These are phyloP conservation scores for Gari tellinella DNA, from an alignment of 2,888 invertebrate species.

Conservation along the genomic window DNA sequence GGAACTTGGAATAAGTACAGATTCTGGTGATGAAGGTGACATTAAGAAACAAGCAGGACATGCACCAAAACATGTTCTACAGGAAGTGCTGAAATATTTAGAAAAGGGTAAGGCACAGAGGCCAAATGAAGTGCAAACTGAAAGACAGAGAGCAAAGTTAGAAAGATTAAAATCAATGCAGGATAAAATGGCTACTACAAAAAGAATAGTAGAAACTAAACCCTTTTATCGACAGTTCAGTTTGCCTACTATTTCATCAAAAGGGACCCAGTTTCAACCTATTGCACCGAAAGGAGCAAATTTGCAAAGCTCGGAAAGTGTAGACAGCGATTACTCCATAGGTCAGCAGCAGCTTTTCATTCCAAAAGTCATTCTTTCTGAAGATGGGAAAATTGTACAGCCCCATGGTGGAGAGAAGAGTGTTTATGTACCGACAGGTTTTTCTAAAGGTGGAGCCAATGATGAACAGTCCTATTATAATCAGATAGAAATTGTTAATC, in stretches of 20 bases:
- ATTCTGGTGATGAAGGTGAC: constrained; percentile 17
- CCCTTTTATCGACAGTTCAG: constrained; percentile 42
- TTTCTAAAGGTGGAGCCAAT: no score
- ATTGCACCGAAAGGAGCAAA: constrained; percentile 64
- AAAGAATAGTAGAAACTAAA: constrained; percentile 19
- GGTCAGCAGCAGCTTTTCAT: no score
- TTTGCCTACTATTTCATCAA: constrained; percentile 33
- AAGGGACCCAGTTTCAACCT: constrained; percentile 58
- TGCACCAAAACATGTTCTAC: constrained; percentile 65
- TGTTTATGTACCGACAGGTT: no score
- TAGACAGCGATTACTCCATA: no score
- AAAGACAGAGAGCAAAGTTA: constrained; percentile 47
- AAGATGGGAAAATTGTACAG: no score
- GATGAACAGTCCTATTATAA: constrained; percentile 6
- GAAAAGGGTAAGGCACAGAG: constrained; percentile 64
- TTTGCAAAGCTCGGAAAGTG: no score
- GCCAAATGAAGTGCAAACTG: constrained; percentile 57
- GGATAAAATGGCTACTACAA: constrained; percentile 19
- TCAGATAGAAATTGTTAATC: constrained; percentile 62
- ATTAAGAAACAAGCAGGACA: constrained; percentile 46
- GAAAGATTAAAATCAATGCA: constrained; percentile 51
- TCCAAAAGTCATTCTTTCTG: no score
- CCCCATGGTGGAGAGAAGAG: no score
- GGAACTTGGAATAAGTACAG: no score
- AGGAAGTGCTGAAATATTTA: constrained; percentile 63